These are phyloP conservation scores for Numenius phaeopus DNA, from an alignment of 2,797 vertebrate species.

Conservation along the genomic window DNA sequence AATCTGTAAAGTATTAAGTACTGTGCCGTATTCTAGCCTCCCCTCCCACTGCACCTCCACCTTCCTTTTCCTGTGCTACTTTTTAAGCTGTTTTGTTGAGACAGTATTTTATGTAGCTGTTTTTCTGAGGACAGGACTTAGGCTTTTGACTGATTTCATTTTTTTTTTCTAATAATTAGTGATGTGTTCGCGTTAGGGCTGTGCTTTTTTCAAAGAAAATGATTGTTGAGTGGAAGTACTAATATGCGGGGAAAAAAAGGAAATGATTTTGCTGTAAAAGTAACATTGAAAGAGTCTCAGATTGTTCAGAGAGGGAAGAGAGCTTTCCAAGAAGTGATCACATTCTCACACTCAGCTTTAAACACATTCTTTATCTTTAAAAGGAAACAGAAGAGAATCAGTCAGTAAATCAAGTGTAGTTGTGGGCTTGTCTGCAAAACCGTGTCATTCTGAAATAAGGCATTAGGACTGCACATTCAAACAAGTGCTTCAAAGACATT, in stretches of 20 bases:
- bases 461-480: conserved; percentile 36
- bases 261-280: background rate
- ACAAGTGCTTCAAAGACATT: background rate
- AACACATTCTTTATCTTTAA: conserved; percentile 82
- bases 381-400: conserved; percentile 74
- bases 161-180: background rate
- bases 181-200: background rate
- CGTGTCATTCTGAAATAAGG: conserved; percentile 48
- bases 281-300: conserved; percentile 47
- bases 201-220: background rate
- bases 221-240: background rate
- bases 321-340: conserved; percentile 62
- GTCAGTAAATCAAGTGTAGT: conserved; percentile 70
- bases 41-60: background rate
- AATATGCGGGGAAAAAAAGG: background rate
- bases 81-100: background rate
- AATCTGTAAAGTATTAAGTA: background rate
- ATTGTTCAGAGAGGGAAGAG: conserved; percentile 54
- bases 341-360: conserved; percentile 59
- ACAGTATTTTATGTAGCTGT: background rate
- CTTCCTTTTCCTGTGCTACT: background rate
- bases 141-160: background rate
- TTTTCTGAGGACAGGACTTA: background rate
- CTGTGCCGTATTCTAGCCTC: background rate
- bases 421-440: conserved; percentile 63